These are phyloP conservation scores for Yponomeuta sedellus DNA, from an alignment of 2,888 invertebrate genomes.

Conservation along the genomic window DNA sequence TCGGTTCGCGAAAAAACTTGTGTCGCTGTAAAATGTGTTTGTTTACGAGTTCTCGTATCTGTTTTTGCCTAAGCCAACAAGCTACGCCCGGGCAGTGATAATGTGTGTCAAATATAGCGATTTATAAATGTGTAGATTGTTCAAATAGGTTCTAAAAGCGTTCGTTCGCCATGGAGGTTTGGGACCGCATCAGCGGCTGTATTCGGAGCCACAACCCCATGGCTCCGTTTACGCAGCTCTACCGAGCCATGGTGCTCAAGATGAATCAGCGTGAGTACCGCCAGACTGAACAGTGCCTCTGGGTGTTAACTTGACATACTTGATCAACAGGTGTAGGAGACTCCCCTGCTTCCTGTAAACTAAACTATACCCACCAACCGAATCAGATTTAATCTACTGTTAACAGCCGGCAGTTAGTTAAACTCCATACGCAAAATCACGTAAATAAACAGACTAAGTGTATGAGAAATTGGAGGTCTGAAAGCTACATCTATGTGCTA, in stretches of 20 bases:
- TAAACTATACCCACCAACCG: no score
- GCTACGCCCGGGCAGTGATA: slow-evolving; percentile 49
- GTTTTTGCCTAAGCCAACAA: not conserved
- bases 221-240: slow-evolving; percentile 63
- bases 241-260: slow-evolving; percentile 68
- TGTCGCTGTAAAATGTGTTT: slow-evolving; percentile 2
- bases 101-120: slow-evolving; percentile 72
- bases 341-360: no score
- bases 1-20: not conserved
- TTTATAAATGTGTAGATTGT: slow-evolving; percentile 20
- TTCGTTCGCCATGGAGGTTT: not conserved
- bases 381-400: no score
- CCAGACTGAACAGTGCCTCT: not conserved
- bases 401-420: not conserved
- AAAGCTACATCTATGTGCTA: not conserved
- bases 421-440: no score
- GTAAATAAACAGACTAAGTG: no score
- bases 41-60: not conserved
- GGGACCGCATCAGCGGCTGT: slow-evolving; percentile 36
- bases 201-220: slow-evolving; percentile 50
- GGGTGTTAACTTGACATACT: not conserved
- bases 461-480: no score
- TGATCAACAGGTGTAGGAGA: slow-evolving; percentile 6
- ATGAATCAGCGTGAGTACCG: slow-evolving; percentile 62
- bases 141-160: not conserved